Evolutionary conservation across 2,113 vertebrate genomes (phyloP).

Genomic region (Candoia aspera): DNA sequence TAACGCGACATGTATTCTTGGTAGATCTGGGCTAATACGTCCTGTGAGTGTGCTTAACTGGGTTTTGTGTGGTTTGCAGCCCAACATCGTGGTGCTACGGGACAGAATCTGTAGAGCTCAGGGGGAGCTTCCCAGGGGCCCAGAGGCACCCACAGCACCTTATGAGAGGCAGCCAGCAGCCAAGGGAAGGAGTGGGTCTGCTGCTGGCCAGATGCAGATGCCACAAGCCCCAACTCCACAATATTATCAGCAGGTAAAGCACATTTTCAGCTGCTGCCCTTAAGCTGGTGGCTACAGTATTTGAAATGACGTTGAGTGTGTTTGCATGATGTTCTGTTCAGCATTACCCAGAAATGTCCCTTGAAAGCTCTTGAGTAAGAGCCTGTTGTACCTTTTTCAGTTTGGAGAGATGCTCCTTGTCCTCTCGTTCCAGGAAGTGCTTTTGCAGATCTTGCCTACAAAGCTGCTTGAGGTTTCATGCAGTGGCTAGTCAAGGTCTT

Average conservation of each 20-base stretch:
- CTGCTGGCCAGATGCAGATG: slow-evolving; percentile 64
- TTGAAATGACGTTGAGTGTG: background rate
- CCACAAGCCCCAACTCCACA: slow-evolving; percentile 70
- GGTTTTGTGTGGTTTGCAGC: slow-evolving; percentile 68
- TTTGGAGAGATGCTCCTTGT: background rate
- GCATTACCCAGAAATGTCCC: background rate
- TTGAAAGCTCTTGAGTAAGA: background rate
- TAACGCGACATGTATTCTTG: background rate
- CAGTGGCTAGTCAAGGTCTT: background rate
- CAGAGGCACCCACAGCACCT: slow-evolving; percentile 38
- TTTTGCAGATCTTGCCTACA: background rate
- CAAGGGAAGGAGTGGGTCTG: slow-evolving; percentile 61
- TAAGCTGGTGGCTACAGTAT: background rate
- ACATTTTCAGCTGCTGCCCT: background rate
- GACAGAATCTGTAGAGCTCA: slow-evolving; percentile 88
- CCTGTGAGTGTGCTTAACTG: background rate
- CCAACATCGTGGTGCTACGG: slow-evolving; percentile 81
- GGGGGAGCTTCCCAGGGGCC: slow-evolving; percentile 71
- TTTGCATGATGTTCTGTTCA: background rate
- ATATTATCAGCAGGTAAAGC: slow-evolving; percentile 78
- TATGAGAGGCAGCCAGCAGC: slow-evolving; percentile 58
- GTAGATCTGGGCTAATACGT: background rate
- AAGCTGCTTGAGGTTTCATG: background rate
- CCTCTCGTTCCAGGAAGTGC: background rate
- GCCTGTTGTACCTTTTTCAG: slow-evolving; percentile 30